Conservation (phyloP, 2,888 invertebrate genomes). For the Cryptops parisi region DNA sequence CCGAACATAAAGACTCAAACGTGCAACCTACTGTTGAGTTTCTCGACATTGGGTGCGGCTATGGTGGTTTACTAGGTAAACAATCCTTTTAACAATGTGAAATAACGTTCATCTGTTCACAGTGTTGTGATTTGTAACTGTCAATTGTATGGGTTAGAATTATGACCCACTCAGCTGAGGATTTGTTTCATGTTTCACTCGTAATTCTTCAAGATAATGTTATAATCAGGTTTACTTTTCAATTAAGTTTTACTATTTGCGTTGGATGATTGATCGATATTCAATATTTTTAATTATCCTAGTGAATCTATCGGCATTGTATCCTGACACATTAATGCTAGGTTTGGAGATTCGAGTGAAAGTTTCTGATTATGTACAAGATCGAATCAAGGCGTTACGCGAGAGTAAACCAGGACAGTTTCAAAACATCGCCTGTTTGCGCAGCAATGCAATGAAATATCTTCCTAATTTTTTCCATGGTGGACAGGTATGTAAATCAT, state of each 20-base stretch:
- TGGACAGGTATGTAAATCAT: slow-evolving; percentile 85
- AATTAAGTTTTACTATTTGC: too few species aligned
- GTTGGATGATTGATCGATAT: too few species aligned
- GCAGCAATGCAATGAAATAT: slow-evolving; percentile 99
- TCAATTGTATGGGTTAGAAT: too few species aligned
- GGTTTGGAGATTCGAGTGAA: slow-evolving; percentile 98
- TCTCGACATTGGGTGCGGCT: slow-evolving; percentile 95
- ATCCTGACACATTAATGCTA: slow-evolving; percentile 71
- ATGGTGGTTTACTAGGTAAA: slow-evolving; percentile 78
- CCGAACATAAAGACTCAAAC: slow-evolving; percentile 4
- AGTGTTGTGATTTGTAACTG: too few species aligned
- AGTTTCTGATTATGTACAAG: slow-evolving; percentile 95
- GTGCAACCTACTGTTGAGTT: slow-evolving; percentile 52
- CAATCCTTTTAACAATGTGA: too few species aligned
- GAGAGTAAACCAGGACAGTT: slow-evolving; percentile 57
- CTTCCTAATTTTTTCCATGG: slow-evolving; percentile 92
- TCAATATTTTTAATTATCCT: too few species aligned
- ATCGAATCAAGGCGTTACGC: slow-evolving; percentile 77
- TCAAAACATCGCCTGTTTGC: slow-evolving; percentile 83
- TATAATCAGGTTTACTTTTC: too few species aligned
- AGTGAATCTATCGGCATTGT: slow-evolving; percentile 83
- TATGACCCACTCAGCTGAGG: too few species aligned
- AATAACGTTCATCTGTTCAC: too few species aligned
- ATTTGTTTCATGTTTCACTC: slow-evolving; percentile 5
- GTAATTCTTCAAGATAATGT: too few species aligned